Evolutionary conservation across 2,888 invertebrate species (phyloP).

Genomic region (Eulithis prunata): DNA sequence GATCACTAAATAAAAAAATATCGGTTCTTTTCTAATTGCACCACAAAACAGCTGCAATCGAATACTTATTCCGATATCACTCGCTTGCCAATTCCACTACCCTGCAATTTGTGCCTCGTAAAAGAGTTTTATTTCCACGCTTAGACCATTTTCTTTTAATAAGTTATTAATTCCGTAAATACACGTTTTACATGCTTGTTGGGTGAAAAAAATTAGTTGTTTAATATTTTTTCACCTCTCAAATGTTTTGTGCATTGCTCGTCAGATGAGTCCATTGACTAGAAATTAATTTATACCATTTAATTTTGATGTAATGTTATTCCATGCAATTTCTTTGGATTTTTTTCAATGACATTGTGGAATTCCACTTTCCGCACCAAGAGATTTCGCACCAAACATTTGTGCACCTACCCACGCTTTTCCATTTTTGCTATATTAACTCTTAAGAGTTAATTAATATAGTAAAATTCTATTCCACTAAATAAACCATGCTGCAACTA

Average conservation of each 20-base stretch:
- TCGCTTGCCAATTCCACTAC: conserved; percentile 19
- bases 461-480: neutral
- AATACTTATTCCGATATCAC: conserved; percentile 14
- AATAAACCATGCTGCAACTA: conserved; percentile 16
- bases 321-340: no score
- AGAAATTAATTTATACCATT: no score
- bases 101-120: conserved; percentile 29
- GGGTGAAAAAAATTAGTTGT: neutral
- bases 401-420: no score
- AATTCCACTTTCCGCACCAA: no score
- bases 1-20: conserved; percentile 8
- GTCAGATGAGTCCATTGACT: no score
- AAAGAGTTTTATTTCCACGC: conserved; percentile 28
- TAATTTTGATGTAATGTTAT: no score
- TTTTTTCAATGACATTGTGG: no score
- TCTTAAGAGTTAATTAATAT: no score
- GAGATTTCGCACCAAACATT: no score
- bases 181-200: conserved; percentile 10
- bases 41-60: conserved; percentile 17
- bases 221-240: no score
- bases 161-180: neutral
- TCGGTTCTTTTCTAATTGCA: conserved; percentile 11
- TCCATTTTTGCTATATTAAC: no score
- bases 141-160: conserved; percentile 13
- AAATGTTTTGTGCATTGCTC: no score